Percentiles rank a stretch among this genome's conserved stretches.
Conservation (phyloP, 2,797 vertebrate species). For the Hybognathus amarus region DNA sequence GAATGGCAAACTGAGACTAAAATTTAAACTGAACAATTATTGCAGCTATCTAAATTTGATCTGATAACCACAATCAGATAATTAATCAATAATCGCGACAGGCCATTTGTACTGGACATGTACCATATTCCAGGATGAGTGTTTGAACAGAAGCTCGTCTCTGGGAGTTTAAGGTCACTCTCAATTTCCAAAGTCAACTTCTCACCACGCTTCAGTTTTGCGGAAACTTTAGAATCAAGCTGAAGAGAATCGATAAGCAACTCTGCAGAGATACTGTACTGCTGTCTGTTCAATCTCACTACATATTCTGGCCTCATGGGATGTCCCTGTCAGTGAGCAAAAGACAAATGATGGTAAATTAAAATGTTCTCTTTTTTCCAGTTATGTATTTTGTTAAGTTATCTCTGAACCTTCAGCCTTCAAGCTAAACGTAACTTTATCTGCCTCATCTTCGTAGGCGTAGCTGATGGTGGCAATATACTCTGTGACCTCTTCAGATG, state of each 20-base stretch:
- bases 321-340: conserved; percentile 72
- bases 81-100: background rate
- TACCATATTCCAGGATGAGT: conserved; percentile 85
- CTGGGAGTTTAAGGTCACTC: conserved; percentile 78
- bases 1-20: background rate
- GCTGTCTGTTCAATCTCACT: conserved; percentile 84
- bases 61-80: background rate
- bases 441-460: conserved; percentile 77
- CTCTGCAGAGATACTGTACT: conserved; percentile 77
- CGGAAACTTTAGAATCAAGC: conserved; percentile 79
- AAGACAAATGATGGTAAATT: background rate
- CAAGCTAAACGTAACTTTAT: conserved; percentile 81
- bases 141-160: conserved; percentile 77
- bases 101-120: background rate
- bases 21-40: background rate
- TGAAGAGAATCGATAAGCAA: conserved; percentile 80
- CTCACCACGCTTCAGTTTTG: conserved; percentile 72
- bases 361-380: background rate
- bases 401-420: conserved; percentile 84
- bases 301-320: conserved; percentile 79
- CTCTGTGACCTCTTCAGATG: conserved; percentile 84
- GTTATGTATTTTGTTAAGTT: conserved; percentile 60
- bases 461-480: conserved; percentile 85
- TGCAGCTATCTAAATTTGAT: background rate
- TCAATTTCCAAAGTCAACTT: conserved; percentile 79